Base-by-base conservation (phyloP, 2,113 vertebrate genomes). In the Argyrosomus japonicus region DNA sequence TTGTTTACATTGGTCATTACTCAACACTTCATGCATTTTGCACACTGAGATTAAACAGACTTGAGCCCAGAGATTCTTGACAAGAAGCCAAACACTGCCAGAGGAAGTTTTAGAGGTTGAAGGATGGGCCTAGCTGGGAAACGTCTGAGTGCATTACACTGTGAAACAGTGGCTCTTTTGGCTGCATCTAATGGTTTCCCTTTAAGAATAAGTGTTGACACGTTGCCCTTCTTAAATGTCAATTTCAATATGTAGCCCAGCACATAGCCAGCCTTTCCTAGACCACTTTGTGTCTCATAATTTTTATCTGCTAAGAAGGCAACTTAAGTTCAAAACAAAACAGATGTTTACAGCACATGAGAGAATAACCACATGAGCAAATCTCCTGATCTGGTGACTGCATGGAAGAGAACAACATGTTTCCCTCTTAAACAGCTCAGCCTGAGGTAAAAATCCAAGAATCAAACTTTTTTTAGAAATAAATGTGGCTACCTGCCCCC, bases 11-110 rank as follows among this genome's bases (percentile, higher is more conserved):
- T 64, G 23, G 75, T 77, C 36, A 60, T 88, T 79, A 60, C 65
- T 82, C 79, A 71, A 36, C 17, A 68, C 50, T 29, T 83, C 79
- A 58, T 81, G 67, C 29, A 74, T 68, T 75, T 75, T 82, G 68
- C 75, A 75, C 70, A 51, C 19, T 65, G 90, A 92, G 32, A 71
- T 53, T 75, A 86, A 91, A 83, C 90, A 91, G 78, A 74, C 58
- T 29, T 25, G 6, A 61, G 69, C 32, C 71, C 70, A 60, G 23
- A 75, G 70, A 88, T 87, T 89, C 68, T 81, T 90, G 88, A 85
- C 73, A 75, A 48, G 36, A 51, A 70, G 82, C 85, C 88, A 92
- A 83, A 81, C 32, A n/a, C 61, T 60, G 61, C 53, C 23, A 36
- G 45, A 77, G 79, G 83, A 85, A 56, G 75, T 68, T 67, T 79